Base-by-base conservation (phyloP, 2,888 invertebrate species). In the Luperina nickerlii region DNA sequence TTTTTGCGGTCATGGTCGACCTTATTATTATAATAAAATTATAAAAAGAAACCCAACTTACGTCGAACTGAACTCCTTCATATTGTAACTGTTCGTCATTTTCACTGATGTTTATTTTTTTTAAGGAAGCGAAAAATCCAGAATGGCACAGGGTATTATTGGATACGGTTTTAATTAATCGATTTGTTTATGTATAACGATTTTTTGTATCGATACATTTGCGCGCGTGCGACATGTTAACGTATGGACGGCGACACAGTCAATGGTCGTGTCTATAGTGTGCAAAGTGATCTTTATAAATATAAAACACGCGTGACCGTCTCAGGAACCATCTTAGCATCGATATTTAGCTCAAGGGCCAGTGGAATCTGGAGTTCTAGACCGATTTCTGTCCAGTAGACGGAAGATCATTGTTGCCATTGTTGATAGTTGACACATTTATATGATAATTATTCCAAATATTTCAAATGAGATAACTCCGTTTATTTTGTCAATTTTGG, bases 1-100 rank as follows among this genome's bases (percentile, higher is more conserved):
- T 27, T 66, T 82, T 65, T 60, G 20, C 45, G 54, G 63, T 62
- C 63, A 72, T 3, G 63, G 67, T 24, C 18, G 3, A 42, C 18
- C 51, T 8, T 27, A 38, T 27, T n/a, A 38, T 27, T 65, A 38
- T 20, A 32, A 5, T 69, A 60, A 51, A 74, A 62, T 32, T 32
- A 74, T 48, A 27, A 27, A 66, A 60, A 72, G 76, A 88, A 81
- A 65, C 6, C 48, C 78, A 89, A 96, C 96, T 96, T 92, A 97
- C 96, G 96, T 97, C 20, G 96, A 97, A 90, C 96, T 96, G 85
- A 96, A 97, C 77, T 96, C 96, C 93, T 96, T 97, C 96, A 97
- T 96, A 74, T 94, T 96, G 88, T 95, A 96, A 90, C 92, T 95
- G 88, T 96, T 94, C 75, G 96, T 87, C 96, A 96, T 96, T 88